Conservation (phyloP, 2,888 invertebrate species). For the Acleris sparsana region DNA sequence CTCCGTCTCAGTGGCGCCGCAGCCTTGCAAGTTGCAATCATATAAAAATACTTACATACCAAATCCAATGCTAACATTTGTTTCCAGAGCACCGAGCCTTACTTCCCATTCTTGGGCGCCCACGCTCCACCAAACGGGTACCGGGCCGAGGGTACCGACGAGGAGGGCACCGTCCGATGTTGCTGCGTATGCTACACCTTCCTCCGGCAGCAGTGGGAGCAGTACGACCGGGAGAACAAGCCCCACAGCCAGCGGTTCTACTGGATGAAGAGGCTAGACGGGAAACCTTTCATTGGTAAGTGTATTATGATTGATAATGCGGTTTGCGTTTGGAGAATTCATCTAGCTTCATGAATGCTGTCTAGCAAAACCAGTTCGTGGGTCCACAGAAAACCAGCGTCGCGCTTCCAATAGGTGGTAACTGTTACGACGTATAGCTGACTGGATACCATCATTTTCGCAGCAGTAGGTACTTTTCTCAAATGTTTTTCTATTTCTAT, state of each 20-base stretch:
- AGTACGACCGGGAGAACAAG: constrained; percentile 92
- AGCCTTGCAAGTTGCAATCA: too few relatives aligned
- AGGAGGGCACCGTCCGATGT: constrained; percentile 85
- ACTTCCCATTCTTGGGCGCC: constrained; percentile 95
- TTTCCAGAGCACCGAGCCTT: constrained; percentile 86
- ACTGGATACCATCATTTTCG: too few relatives aligned
- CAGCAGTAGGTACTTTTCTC: too few relatives aligned
- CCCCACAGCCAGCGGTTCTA: constrained; percentile 94
- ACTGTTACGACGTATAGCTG: too few relatives aligned
- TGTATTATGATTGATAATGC: constrained; percentile 27
- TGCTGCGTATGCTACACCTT: constrained; percentile 94
- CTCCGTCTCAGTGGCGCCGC: too few relatives aligned
- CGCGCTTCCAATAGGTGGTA: too few relatives aligned
- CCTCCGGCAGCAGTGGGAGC: constrained; percentile 95
- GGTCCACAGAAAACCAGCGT: too few relatives aligned
- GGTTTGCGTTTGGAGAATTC: too few relatives aligned
- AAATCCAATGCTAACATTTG: not conserved
- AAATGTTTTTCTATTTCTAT: too few relatives aligned
- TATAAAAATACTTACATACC: too few relatives aligned
- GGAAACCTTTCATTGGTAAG: constrained; percentile 91
- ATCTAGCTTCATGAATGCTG: too few relatives aligned
- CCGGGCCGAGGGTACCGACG: constrained; percentile 70
- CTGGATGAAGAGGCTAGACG: constrained; percentile 96
- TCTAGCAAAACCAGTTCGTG: too few relatives aligned
- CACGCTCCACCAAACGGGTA: constrained; percentile 94